phyloP scores from a whole-genome alignment of 2,888 invertebrate species.

The Acrobasis repandana region DNA sequence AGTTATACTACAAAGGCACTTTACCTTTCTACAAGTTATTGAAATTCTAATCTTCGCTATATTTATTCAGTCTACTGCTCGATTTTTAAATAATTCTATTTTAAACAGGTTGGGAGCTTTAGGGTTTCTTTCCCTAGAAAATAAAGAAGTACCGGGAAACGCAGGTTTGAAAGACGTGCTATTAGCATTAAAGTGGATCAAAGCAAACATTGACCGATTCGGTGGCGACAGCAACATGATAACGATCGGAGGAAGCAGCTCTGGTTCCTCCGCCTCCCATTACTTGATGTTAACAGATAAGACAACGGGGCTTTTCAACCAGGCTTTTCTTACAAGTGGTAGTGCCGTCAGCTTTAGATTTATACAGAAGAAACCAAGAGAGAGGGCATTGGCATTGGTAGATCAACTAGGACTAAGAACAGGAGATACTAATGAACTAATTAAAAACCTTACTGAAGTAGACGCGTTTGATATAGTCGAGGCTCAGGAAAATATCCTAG shows the following conservation, averaged over 20 bases:
- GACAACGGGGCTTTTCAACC: slow-evolving; percentile 42
- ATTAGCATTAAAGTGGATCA: slow-evolving; percentile 47
- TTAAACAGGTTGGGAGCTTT: slow-evolving; percentile 49
- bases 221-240: slow-evolving; percentile 43
- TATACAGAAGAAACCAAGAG: slow-evolving; percentile 34
- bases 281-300: slow-evolving; percentile 46
- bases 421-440: slow-evolving; percentile 28
- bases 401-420: slow-evolving; percentile 33
- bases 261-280: slow-evolving; percentile 50
- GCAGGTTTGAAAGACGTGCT: slow-evolving; percentile 52
- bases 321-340: slow-evolving; percentile 41
- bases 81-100: too few relatives aligned
- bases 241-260: slow-evolving; percentile 52
- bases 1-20: neutral
- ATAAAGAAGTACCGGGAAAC: slow-evolving; percentile 47
- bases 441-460: slow-evolving; percentile 32
- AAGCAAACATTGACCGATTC: slow-evolving; percentile 46
- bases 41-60: too few relatives aligned
- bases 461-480: slow-evolving; percentile 38
- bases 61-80: neutral
- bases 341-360: slow-evolving; percentile 41
- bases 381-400: slow-evolving; percentile 35
- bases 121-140: slow-evolving; percentile 51
- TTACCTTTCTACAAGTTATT: too few relatives aligned
- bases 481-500: slow-evolving; percentile 35